A percentile compares a stretch with the other conserved stretches of the same genome.
Conservation (phyloP, 2,113 vertebrate genomes). For the Rhea pennata region DNA sequence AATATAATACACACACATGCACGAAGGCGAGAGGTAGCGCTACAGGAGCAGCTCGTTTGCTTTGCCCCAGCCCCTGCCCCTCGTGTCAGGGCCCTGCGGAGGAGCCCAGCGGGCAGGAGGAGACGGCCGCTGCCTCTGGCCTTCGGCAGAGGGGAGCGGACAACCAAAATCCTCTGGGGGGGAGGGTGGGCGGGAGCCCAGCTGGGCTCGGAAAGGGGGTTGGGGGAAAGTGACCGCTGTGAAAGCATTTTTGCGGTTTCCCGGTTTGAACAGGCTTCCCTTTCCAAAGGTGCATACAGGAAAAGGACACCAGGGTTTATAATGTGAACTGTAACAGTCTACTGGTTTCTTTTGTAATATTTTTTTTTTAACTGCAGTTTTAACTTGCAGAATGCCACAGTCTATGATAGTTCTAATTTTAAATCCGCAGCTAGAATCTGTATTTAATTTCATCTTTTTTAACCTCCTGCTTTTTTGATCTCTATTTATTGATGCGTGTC, state of each 20-base stretch:
- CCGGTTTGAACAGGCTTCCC: conserved; percentile 62
- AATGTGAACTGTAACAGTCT: conserved; percentile 79
- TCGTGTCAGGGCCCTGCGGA: rapidly evolving
- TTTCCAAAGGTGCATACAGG: conserved; percentile 54
- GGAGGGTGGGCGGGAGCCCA: background rate
- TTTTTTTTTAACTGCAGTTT: conserved; percentile 49
- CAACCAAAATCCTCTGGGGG: background rate
- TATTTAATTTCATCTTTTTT: conserved; percentile 78
- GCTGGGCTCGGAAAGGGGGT: background rate
- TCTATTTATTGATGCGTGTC: conserved; percentile 81
- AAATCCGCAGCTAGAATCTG: conserved; percentile 72
- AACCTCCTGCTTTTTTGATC: conserved; percentile 68
- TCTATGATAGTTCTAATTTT: conserved; percentile 66
- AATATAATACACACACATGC: conserved; percentile 64
- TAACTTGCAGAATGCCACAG: conserved; percentile 68
- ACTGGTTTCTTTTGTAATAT: conserved; percentile 71
- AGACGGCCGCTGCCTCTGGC: background rate
- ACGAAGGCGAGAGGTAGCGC: background rate
- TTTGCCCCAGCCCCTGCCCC: conserved; percentile 8
- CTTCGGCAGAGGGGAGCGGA: conserved; percentile 42
- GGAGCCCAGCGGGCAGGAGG: background rate
- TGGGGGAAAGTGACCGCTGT: conserved; percentile 46
- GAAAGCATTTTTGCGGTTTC: conserved; percentile 25
- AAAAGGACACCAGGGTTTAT: conserved; percentile 68
- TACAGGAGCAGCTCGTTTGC: background rate